A percentile compares a stretch with the other conserved stretches of the same genome.
These are phyloP conservation scores for Brachyalestes nurse DNA, from an alignment of 2,797 vertebrate genomes.

Conservation along the genomic window DNA sequence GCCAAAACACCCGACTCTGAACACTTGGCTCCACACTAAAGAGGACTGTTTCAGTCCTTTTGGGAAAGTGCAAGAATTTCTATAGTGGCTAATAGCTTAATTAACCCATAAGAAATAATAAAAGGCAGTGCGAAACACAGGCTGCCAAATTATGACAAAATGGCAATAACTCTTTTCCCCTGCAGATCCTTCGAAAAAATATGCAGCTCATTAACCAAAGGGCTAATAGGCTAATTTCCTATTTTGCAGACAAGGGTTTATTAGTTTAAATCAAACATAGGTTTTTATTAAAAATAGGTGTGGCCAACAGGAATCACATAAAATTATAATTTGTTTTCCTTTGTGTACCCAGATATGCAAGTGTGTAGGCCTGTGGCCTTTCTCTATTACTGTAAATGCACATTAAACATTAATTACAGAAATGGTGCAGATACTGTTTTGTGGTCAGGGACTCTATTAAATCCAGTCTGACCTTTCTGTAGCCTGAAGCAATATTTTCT, in stretches of 20 bases:
- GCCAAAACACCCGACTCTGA: slow-evolving; percentile 50
- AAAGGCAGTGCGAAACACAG: slow-evolving; percentile 71
- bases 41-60: slow-evolving; percentile 65
- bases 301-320: slow-evolving; percentile 78
- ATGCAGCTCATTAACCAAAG: slow-evolving; percentile 74
- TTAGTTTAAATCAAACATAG: slow-evolving; percentile 70
- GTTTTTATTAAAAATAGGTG: slow-evolving; percentile 79
- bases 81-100: slow-evolving; percentile 82
- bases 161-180: slow-evolving; percentile 71
- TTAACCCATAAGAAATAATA: slow-evolving; percentile 84
- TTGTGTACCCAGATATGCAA: slow-evolving; percentile 77
- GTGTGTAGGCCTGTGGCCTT: slow-evolving; percentile 75
- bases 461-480: slow-evolving; percentile 77
- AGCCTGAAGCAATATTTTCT: slow-evolving; percentile 72
- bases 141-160: slow-evolving; percentile 80
- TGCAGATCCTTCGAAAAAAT: slow-evolving; percentile 71
- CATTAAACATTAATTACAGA: slow-evolving; percentile 79
- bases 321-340: slow-evolving; percentile 79
- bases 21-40: slow-evolving; percentile 74
- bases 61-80: slow-evolving; percentile 74
- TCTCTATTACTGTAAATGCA: slow-evolving; percentile 75
- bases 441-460: slow-evolving; percentile 78
- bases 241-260: slow-evolving; percentile 77
- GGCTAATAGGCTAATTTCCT: slow-evolving; percentile 77
- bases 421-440: slow-evolving; percentile 64